Evolutionary conservation across 2,113 vertebrate species (phyloP), one percentile per base, ranked within the genome.

Genomic region (Mus pahari): DNA sequence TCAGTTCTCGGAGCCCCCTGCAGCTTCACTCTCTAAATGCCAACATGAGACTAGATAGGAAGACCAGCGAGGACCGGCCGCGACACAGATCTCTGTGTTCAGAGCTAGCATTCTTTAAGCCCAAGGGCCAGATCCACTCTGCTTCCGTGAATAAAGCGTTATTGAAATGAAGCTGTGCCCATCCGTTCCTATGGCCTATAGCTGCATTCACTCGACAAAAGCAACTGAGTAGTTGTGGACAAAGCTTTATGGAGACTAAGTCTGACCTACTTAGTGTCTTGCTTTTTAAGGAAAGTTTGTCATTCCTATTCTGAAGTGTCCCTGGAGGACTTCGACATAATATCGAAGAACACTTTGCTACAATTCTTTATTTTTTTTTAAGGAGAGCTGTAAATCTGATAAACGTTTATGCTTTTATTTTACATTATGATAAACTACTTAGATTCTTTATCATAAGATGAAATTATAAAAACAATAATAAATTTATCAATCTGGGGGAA

Each of bases 11-110:
- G 70, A 60, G 45, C 42, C 74, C 74, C 13, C 20, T 86, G 14
- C 89, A 83, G 66, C 55, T 90, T 92, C 79, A 94, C 70, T 42
- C 81, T 10, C 60, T 88, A 90, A 94, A 86, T 16, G 26, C 73
- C 10, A 60, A 12, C 7, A 10, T 62, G 17, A 62, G 28, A 60
- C 7, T 70, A 53, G 7, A 93, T 14, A 13, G n/a, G n/a, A 17
- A 45, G 24, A 62, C 28, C 17, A 26, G 28, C 31, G 24, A 94
- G 55, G 45, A 87, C 55, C 71, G 48, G 9, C 28, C 26, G 28
- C 10, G 4, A 0, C 39, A 45, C 45, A 28, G 77, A 87, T 87
- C 84, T 39, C 55, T 36, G 26, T 68, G 62, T 42, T 78, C 55
- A 62, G 14, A 42, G 36, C 42, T 88, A 68, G 14, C 50, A 77